Percentiles rank a stretch among this genome's conserved stretches.
phyloP scores from a whole-genome alignment of 2,888 invertebrate species.

The Pristionchus maxplancki region DNA sequence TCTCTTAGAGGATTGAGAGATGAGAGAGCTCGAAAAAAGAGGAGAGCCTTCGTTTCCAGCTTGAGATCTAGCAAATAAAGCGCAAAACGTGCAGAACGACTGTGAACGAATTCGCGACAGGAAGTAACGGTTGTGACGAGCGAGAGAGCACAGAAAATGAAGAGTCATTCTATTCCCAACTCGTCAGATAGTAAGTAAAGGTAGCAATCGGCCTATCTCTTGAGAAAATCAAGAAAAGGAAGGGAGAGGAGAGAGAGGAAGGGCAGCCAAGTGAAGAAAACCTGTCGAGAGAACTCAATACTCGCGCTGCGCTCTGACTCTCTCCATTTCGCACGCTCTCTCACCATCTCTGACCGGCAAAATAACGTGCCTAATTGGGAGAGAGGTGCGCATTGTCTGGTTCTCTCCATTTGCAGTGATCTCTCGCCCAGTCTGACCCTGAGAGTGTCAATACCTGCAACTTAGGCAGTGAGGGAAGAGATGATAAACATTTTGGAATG shows the following conservation, averaged over 20 bases:
- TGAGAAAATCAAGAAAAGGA: not conserved
- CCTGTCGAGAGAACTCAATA: slow-evolving; percentile 13
- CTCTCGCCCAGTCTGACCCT: no score
- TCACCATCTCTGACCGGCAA: not conserved
- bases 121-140: not conserved
- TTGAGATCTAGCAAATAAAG: no score
- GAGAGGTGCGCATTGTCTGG: no score
- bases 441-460: slow-evolving; percentile 6
- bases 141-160: not conserved
- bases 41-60: no score
- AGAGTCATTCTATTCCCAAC: not conserved
- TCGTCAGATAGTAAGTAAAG: slow-evolving; percentile 2
- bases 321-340: not conserved
- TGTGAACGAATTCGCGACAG: no score
- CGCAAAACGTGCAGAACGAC: no score
- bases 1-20: no score
- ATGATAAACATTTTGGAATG: slow-evolving; percentile 29
- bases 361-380: no score
- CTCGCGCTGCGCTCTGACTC: not conserved
- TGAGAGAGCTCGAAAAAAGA: no score
- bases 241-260: not conserved
- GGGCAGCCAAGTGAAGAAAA: not conserved
- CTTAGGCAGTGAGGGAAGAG: slow-evolving; percentile 21
- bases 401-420: no score
- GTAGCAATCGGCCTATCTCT: slow-evolving; percentile 28